Evolutionary conservation across 2,888 invertebrate species (phyloP), one percentile per base, ranked within the genome.

Genomic region (Hirtodrosophila confusa): DNA sequence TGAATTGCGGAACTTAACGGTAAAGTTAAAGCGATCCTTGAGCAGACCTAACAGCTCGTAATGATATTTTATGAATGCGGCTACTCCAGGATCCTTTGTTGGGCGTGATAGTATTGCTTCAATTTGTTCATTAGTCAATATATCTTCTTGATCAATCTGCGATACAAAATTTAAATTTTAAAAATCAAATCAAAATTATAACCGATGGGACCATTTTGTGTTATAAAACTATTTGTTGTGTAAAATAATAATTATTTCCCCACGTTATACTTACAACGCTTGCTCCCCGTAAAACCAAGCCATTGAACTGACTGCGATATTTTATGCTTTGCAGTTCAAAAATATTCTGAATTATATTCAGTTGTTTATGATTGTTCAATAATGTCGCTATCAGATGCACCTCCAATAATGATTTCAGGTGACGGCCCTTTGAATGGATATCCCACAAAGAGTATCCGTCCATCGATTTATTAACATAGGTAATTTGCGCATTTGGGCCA

Each of bases 401-500:
- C 55, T 89, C 86, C 9, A 91, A 53, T 0, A 73, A 43, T 11
- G 80, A 66, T 27, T 67, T 79, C 4, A 91, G 60, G 43, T 91
- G 91, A 2, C 83, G 68, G 27, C 90, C 91, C 55, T 89, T 89
- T 0, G 90, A 90, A 55, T 91, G 89, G 9, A 91, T 54, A 61
- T 90, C 91, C 77, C 80, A 90, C 0, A 90, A 57, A 3, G 40
- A 37, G 37, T 75, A 89, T 3, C 41, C 65, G 6, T 68, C 62
- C 0, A 36, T 11, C 6, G 65, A 61, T 5, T 35, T 55, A 63
- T 89, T 90, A 0, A 89, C 80, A 55, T 82, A 89, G 17, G 88
- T 89, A 3, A 91, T 67, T 56, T 91, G 91, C 3, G 90, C 83
- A 66, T 91, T 91, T 0, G 91, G 88, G 0, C 90, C 90, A 10